Evolutionary conservation across 2,888 invertebrate species (phyloP), one percentile per base, ranked within the genome.

Genomic region (Ectemnius cavifrons): DNA sequence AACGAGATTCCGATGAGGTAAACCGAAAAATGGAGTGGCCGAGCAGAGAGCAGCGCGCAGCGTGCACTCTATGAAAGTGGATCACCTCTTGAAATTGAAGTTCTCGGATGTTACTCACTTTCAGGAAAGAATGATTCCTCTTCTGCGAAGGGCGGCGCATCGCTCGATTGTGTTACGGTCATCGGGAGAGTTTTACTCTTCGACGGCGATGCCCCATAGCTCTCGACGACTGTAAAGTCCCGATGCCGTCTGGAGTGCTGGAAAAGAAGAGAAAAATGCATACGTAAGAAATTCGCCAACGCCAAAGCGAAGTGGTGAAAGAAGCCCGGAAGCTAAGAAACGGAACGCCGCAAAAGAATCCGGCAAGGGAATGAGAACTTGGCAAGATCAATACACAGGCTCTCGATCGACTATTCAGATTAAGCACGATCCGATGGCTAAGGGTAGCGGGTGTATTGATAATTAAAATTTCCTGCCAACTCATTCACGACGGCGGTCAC

Each of bases 231-330:
- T 60, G 71, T 80, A 77, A 81, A 81, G 73, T 87, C 88, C 57
- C 86, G 85, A 76, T 89, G 87, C 45, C 87, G 87, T 73, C 87
- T 85, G 6, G 86, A 84, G 75, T 89, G 89, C 89, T 89, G 85
- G 52, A 52, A 64, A 87, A 88, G 72, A 75, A 20, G 80, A 64
- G 80, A 72, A 81, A 70, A 64, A 72, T 73, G 77, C 78, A 69
- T 61, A 75, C 73, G 69, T 78, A 69, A 78, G 74, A 75, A 66
- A 18, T 56, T 47, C n/a, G 57, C 47, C 56, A 58, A 20, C 57
- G 77, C 70, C 67, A 71, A 70, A 80, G 63, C 73, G 58, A 63
- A 62, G 58, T 49, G 63, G 58, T 37, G 60, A 71, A 37, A 64
- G 56, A 13, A 45, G 47, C 87, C 59, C 87, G 88, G 37, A 37